A percentile compares a stretch with the other conserved stretches of the same genome.
Evolutionary conservation across 1,140 invertebrate species (phyloP).

Genomic region (Trypoxylus dichotomus): DNA sequence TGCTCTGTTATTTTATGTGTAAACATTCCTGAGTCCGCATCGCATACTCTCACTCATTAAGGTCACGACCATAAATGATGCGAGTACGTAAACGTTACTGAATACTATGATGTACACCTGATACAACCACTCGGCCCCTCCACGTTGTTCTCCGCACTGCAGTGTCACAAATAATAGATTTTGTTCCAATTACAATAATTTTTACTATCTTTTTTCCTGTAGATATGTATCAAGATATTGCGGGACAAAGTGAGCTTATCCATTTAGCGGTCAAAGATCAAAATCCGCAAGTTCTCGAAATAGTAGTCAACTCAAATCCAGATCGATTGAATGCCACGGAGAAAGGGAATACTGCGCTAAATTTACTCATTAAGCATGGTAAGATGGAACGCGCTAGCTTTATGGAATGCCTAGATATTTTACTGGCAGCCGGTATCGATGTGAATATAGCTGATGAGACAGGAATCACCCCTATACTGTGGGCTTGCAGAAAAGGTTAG

Average conservation of each 20-base stretch:
- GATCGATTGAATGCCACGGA: constrained; percentile 59
- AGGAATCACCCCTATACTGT: constrained; percentile 63
- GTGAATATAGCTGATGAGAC: constrained; percentile 64
- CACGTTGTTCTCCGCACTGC: no score
- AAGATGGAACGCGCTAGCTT: constrained; percentile 55
- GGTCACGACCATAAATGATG: no score
- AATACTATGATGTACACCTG: no score
- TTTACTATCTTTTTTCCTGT: no score
- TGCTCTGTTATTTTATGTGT: no score
- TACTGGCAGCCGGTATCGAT: constrained; percentile 63
- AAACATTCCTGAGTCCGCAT: no score
- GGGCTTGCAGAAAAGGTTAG: constrained; percentile 50
- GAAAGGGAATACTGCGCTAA: constrained; percentile 63
- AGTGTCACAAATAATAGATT: no score
- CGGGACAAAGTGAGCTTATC: constrained; percentile 48
- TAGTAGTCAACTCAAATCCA: constrained; percentile 56
- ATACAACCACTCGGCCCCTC: no score
- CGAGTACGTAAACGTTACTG: no score
- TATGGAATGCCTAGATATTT: constrained; percentile 56
- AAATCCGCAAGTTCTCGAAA: constrained; percentile 58
- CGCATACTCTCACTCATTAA: no score
- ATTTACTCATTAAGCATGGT: constrained; percentile 63
- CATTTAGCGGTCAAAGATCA: constrained; percentile 67
- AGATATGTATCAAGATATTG: constrained; percentile 16
- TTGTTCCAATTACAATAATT: no score